Conservation (phyloP, 2,888 invertebrate species). For the Ophion ventricosus region DNA sequence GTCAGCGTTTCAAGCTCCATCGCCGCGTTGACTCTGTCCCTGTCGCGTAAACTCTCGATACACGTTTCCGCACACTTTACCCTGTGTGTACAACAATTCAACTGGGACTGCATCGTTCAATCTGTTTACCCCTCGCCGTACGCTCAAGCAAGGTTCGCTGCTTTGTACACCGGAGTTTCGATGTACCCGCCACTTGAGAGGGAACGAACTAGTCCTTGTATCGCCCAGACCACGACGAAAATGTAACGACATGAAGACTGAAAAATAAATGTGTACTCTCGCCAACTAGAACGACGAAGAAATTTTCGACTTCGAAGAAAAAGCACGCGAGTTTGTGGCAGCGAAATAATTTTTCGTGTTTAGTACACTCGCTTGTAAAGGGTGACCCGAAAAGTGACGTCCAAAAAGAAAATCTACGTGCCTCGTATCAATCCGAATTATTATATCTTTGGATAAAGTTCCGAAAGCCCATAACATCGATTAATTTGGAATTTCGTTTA, state of each 20-base stretch:
- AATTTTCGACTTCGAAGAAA: background rate
- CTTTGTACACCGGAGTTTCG: conserved; percentile 20
- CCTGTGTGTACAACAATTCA: conserved; percentile 27
- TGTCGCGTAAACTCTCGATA: background rate
- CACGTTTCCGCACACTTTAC: background rate
- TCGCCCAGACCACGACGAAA: background rate
- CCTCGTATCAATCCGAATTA: too few relatives aligned
- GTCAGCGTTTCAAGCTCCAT: too few relatives aligned
- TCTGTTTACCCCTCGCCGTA: conserved; percentile 38
- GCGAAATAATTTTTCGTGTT: conserved; percentile 30
- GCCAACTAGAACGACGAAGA: background rate
- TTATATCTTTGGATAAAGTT: too few relatives aligned
- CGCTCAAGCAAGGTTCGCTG: background rate
- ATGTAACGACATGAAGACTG: background rate
- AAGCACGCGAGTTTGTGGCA: background rate
- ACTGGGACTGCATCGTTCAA: conserved; percentile 49
- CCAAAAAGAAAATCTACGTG: too few relatives aligned
- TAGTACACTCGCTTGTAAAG: background rate
- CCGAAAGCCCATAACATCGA: too few relatives aligned
- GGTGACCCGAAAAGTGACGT: too few relatives aligned
- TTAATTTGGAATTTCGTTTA: too few relatives aligned
- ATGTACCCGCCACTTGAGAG: conserved; percentile 30
- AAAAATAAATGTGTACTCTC: background rate
- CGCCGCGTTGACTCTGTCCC: background rate
- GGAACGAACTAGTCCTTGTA: background rate